Conservation (phyloP, 2,797 vertebrate genomes). For the Caiman crocodilus region DNA sequence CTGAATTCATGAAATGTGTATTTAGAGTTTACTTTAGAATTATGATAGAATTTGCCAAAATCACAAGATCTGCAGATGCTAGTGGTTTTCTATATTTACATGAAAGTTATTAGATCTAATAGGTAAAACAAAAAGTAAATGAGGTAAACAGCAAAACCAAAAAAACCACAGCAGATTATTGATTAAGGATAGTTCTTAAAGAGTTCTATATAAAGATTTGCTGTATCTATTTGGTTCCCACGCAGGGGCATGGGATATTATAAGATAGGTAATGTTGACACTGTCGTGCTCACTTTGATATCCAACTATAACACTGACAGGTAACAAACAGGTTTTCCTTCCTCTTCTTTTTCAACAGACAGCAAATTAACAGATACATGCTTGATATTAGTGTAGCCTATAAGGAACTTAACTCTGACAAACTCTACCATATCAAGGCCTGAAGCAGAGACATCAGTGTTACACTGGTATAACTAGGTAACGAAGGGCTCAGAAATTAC, state of each 20-base stretch:
- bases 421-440: not conserved
- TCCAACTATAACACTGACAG: not conserved
- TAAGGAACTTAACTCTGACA: not conserved
- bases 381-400: not conserved
- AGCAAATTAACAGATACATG: not conserved
- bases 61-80: not conserved
- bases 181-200: not conserved
- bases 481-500: not conserved
- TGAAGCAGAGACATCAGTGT: not conserved
- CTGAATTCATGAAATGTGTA: too few relatives aligned
- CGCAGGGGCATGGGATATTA: too few relatives aligned
- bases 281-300: not conserved
- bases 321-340: not conserved
- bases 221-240: not conserved
- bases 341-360: not conserved
- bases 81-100: not conserved
- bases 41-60: not conserved
- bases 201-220: rapidly evolving
- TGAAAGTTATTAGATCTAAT: not conserved
- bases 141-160: not conserved
- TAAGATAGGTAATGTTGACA: rapidly evolving
- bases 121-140: not conserved
- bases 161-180: not conserved
- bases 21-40: too few relatives aligned
- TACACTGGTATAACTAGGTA: not conserved